Conservation (phyloP, 1,140 invertebrate species). For the Aethina tumida region DNA sequence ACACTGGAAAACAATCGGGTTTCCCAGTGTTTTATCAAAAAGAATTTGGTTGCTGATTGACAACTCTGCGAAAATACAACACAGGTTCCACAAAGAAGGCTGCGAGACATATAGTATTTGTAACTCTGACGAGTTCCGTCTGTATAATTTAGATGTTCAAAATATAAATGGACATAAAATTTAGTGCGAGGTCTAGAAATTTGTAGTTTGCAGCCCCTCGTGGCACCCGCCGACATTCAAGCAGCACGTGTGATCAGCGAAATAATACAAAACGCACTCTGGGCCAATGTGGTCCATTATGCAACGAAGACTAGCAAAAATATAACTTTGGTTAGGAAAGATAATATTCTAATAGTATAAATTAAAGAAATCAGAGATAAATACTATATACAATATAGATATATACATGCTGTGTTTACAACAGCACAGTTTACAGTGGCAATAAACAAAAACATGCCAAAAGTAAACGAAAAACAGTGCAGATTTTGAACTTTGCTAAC, state of each 20-base stretch:
- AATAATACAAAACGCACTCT: too few species aligned
- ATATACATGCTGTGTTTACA: slow-evolving; percentile 26
- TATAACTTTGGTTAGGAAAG: slow-evolving; percentile 32
- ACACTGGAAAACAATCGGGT: too few species aligned
- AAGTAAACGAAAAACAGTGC: slow-evolving; percentile 28
- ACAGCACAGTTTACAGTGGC: slow-evolving; percentile 34
- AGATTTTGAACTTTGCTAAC: slow-evolving; percentile 35
- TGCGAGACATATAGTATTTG: too few species aligned
- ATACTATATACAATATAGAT: slow-evolving; percentile 29
- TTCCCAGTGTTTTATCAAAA: too few species aligned
- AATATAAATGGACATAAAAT: slow-evolving; percentile 4
- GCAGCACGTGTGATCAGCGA: too few species aligned
- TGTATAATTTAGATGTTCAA: too few species aligned
- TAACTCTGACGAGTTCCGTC: too few species aligned
- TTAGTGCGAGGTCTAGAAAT: background rate
- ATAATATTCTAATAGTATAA: slow-evolving; percentile 23
- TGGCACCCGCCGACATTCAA: too few species aligned
- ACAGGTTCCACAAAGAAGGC: too few species aligned
- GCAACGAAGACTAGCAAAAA: slow-evolving; percentile 30
- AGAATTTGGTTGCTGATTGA: too few species aligned
- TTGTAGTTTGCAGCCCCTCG: too few species aligned
- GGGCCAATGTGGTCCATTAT: slow-evolving; percentile 1
- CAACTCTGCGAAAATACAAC: too few species aligned
- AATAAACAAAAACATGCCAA: slow-evolving; percentile 23
- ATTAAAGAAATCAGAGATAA: slow-evolving; percentile 23